These are phyloP conservation scores for Lanius collurio DNA, from an alignment of 2,113 vertebrate species.

Conservation along the genomic window DNA sequence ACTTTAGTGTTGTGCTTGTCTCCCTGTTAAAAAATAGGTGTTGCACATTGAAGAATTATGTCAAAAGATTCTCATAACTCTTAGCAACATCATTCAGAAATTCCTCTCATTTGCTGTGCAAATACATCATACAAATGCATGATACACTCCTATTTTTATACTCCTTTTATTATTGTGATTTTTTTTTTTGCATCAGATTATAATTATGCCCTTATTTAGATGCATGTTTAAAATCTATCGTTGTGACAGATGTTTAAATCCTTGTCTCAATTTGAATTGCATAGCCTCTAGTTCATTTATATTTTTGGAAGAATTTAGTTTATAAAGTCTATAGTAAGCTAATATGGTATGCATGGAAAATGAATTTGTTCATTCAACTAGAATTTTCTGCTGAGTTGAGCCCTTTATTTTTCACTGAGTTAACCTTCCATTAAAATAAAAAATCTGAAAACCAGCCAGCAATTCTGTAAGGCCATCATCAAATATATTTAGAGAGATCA, in stretches of 20 bases:
- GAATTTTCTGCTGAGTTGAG: constrained; percentile 58
- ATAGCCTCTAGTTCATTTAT: constrained; percentile 30
- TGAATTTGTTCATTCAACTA: constrained; percentile 63
- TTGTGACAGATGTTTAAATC: constrained; percentile 32
- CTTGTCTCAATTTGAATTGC: constrained; percentile 31
- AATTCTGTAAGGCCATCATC: background rate
- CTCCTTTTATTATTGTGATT: constrained; percentile 3
- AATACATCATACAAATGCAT: background rate
- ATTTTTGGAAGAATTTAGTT: constrained; percentile 29
- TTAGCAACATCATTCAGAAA: background rate
- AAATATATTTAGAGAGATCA: constrained; percentile 4
- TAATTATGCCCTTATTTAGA: constrained; percentile 37
- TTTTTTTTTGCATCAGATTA: constrained; percentile 36
- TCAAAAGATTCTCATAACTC: background rate
- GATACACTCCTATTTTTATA: background rate
- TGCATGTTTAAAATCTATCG: constrained; percentile 13
- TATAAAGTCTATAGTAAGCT: constrained; percentile 34
- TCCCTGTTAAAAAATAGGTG: background rate
- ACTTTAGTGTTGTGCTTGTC: background rate
- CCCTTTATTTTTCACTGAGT: constrained; percentile 44
- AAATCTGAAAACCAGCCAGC: constrained; percentile 31
- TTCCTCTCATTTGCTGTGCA: background rate
- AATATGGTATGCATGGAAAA: constrained; percentile 53
- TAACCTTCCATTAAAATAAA: constrained; percentile 52
- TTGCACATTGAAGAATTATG: background rate